Conservation (phyloP, 2,888 invertebrate species). For the Cordilura impudica region DNA sequence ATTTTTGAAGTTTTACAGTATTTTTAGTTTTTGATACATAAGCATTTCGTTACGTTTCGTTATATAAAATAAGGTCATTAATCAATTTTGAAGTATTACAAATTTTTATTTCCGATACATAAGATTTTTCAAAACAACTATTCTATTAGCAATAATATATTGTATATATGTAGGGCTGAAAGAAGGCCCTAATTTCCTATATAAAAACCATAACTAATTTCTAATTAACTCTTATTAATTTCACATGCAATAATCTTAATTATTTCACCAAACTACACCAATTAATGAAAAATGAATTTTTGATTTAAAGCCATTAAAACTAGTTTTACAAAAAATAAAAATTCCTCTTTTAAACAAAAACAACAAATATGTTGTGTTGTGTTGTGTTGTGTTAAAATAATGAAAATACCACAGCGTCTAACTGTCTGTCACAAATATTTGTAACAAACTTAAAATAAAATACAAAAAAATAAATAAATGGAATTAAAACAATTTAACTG, state of each 20-base stretch:
- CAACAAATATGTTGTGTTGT: conserved; percentile 8
- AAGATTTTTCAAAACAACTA: no score
- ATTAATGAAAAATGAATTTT: conserved; percentile 14
- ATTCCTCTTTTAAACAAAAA: neutral
- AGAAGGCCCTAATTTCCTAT: neutral
- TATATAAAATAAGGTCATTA: no score
- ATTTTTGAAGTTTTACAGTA: no score
- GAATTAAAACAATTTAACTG: no score
- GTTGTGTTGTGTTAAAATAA: no score
- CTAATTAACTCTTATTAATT: conserved; percentile 24
- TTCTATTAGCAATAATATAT: no score
- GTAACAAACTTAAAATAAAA: neutral
- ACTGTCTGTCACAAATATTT: conserved; percentile 39
- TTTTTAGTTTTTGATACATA: no score
- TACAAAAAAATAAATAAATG: neutral
- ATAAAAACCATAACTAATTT: neutral
- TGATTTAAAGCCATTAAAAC: neutral
- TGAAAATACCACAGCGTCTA: conserved; percentile 36
- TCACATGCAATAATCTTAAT: conserved; percentile 14
- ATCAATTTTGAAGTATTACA: no score
- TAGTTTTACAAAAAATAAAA: neutral
- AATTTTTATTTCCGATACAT: no score
- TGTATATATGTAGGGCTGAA: neutral
- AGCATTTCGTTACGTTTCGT: no score
- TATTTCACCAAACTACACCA: conserved; percentile 11